Percentiles rank a stretch among this genome's conserved stretches.
Evolutionary conservation across 2,797 vertebrate species (phyloP).

Genomic region (Leptatherina wallacei): DNA sequence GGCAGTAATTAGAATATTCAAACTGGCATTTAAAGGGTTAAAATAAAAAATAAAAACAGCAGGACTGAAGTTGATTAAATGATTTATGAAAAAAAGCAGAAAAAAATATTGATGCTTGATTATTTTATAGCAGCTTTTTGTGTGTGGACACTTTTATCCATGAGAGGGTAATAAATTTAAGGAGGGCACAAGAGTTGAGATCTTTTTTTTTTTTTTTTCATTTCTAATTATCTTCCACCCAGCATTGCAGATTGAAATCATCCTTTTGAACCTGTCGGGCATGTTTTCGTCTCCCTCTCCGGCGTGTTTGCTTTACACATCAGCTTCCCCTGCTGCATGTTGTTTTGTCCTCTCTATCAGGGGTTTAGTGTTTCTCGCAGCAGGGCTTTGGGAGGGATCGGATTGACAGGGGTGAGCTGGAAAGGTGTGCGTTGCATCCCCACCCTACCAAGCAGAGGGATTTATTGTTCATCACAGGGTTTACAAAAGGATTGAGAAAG

Average conservation of each 20-base stretch:
- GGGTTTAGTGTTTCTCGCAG: conserved; percentile 54
- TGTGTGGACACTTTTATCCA: too few species aligned
- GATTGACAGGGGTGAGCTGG: conserved; percentile 23
- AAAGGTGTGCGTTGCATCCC: conserved; percentile 29
- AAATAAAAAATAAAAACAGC: too few species aligned
- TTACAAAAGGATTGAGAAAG: conserved; percentile 43
- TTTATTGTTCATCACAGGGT: conserved; percentile 50
- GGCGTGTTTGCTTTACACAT: conserved; percentile 29
- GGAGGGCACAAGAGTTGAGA: too few species aligned
- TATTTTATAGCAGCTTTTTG: too few species aligned
- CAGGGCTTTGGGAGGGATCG: conserved; percentile 43
- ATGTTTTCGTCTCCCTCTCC: conserved; percentile 6
- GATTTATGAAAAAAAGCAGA: too few species aligned
- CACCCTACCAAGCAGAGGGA: conserved; percentile 18
- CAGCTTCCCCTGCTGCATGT: conserved; percentile 32
- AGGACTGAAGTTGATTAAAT: too few species aligned
- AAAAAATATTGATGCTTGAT: too few species aligned
- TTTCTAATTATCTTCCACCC: conserved; percentile 23
- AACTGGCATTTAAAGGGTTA: too few species aligned
- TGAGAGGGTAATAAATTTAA: too few species aligned
- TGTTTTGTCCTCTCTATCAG: conserved; percentile 48
- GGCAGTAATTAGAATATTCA: too few species aligned
- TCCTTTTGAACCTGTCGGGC: conserved; percentile 19
- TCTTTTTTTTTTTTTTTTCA: too few species aligned
- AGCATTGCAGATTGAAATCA: not conserved